phyloP scores from a whole-genome alignment of 1,140 invertebrate species.

The Sesamia nonagrioides region DNA sequence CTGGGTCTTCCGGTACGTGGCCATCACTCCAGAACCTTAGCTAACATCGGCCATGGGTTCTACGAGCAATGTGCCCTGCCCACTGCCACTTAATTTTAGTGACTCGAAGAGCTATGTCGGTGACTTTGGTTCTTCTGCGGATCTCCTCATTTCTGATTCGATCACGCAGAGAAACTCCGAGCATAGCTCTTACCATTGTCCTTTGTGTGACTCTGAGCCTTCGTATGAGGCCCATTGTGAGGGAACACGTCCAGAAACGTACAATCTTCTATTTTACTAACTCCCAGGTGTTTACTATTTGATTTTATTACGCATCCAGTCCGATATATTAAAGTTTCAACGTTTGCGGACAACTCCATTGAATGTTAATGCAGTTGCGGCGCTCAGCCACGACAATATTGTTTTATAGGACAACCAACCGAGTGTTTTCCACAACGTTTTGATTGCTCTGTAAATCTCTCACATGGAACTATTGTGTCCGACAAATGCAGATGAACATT shows the following conservation, averaged over 20 bases:
- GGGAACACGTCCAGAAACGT: slow-evolving; percentile 8
- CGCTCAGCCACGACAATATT: slow-evolving; percentile 25
- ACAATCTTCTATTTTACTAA: slow-evolving; percentile 17
- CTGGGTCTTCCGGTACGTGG: too few species aligned
- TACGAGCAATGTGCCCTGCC: too few species aligned
- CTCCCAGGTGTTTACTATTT: slow-evolving; percentile 38
- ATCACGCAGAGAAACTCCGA: too few species aligned
- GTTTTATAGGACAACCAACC: slow-evolving; percentile 39
- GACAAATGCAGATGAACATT: slow-evolving; percentile 29
- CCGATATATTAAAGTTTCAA: slow-evolving; percentile 26
- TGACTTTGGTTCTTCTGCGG: too few species aligned
- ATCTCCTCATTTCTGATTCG: too few species aligned
- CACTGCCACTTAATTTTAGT: too few species aligned
- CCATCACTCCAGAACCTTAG: too few species aligned
- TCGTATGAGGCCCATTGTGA: too few species aligned
- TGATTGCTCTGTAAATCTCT: slow-evolving; percentile 42
- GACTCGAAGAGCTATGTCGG: too few species aligned
- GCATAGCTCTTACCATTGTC: too few species aligned
- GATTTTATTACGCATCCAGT: slow-evolving; percentile 20
- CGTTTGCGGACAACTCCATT: slow-evolving; percentile 33
- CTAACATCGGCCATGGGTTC: too few species aligned
- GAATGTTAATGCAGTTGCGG: slow-evolving; percentile 34
- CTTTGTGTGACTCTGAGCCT: too few species aligned
- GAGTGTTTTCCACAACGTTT: slow-evolving; percentile 34
- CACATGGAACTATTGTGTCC: slow-evolving; percentile 29